phyloP scores from a whole-genome alignment of 2,797 vertebrate species.

The Oryzias dopingdopingensis region DNA sequence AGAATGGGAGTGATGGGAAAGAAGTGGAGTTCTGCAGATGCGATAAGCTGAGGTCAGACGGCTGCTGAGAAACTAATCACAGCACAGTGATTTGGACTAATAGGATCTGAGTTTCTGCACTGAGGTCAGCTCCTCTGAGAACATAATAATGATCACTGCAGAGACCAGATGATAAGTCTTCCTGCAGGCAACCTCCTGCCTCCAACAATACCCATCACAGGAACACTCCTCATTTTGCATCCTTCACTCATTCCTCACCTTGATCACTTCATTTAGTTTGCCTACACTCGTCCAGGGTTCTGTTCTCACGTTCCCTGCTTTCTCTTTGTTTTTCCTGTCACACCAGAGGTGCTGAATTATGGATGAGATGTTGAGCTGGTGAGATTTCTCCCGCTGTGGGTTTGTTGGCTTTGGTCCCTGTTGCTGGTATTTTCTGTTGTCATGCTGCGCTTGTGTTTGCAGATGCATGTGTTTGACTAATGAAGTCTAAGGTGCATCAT shows the following conservation, averaged over 20 bases:
- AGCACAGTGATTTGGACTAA: slow-evolving; percentile 61
- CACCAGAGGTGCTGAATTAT: slow-evolving; percentile 72
- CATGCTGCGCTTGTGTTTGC: slow-evolving; percentile 11
- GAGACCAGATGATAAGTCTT: slow-evolving; percentile 45
- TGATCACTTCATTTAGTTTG: slow-evolving; percentile 30
- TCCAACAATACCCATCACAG: slow-evolving; percentile 45
- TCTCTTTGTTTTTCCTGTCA: slow-evolving; percentile 55
- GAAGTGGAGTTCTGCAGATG: slow-evolving; percentile 42
- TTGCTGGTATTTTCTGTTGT: slow-evolving; percentile 45
- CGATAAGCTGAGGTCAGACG: slow-evolving; percentile 45
- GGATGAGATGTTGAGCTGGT: slow-evolving; percentile 70
- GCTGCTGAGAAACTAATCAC: slow-evolving; percentile 56
- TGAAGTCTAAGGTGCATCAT: slow-evolving; percentile 41
- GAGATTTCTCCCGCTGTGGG: slow-evolving; percentile 61
- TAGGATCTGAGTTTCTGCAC: slow-evolving; percentile 50
- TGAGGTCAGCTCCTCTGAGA: slow-evolving; percentile 56
- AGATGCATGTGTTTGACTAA: slow-evolving; percentile 34
- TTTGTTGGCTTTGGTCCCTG: slow-evolving; percentile 50
- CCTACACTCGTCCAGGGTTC: not conserved
- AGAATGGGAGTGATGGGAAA: slow-evolving; percentile 24
- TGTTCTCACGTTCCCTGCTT: slow-evolving; percentile 12
- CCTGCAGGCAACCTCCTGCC: slow-evolving; percentile 32
- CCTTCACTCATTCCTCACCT: slow-evolving; percentile 41
- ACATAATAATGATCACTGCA: slow-evolving; percentile 51
- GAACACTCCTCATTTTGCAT: slow-evolving; percentile 50